A percentile compares a stretch with the other conserved stretches of the same genome.
Conservation (phyloP, 2,888 invertebrate genomes). For the Eupeodes latifasciatus region DNA sequence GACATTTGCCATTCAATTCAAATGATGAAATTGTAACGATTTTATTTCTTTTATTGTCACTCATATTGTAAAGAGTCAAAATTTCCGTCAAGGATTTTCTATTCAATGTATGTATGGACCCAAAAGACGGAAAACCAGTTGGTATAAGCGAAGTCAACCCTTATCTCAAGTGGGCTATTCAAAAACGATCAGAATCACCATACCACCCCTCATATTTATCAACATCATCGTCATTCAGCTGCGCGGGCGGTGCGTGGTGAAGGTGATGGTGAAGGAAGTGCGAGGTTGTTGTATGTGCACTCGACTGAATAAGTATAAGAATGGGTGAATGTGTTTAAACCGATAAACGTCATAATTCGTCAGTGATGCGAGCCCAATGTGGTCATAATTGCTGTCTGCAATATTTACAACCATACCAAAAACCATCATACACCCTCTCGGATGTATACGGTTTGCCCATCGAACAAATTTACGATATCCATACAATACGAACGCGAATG, state of each 20-base stretch:
- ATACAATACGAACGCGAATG: not conserved
- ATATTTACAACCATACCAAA: slow-evolving; percentile 21
- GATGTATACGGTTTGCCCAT: not conserved
- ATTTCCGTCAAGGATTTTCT: slow-evolving; percentile 25
- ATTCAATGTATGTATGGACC: not conserved
- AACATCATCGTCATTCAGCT: slow-evolving; percentile 12
- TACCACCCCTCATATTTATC: slow-evolving; percentile 50
- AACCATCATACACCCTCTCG: slow-evolving; percentile 23
- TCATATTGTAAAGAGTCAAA: slow-evolving; percentile 53
- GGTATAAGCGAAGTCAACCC: slow-evolving; percentile 45
- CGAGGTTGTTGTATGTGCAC: slow-evolving; percentile 34
- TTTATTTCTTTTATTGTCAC: slow-evolving; percentile 29
- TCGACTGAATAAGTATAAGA: slow-evolving; percentile 44
- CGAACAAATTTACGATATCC: slow-evolving; percentile 1
- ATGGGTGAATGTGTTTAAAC: slow-evolving; percentile 62
- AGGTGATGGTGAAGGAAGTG: not conserved
- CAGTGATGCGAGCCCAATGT: slow-evolving; percentile 73
- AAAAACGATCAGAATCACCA: slow-evolving; percentile 66
- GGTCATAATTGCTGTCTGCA: slow-evolving; percentile 76
- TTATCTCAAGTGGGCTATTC: slow-evolving; percentile 71
- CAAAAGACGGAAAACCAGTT: slow-evolving; percentile 48
- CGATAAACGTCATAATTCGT: slow-evolving; percentile 76
- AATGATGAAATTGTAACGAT: slow-evolving; percentile 61
- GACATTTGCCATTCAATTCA: slow-evolving; percentile 66
- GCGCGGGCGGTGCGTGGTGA: not conserved